These are phyloP conservation scores for Drosophila guanche DNA, from an alignment of 1,140 invertebrate species.

Conservation along the genomic window DNA sequence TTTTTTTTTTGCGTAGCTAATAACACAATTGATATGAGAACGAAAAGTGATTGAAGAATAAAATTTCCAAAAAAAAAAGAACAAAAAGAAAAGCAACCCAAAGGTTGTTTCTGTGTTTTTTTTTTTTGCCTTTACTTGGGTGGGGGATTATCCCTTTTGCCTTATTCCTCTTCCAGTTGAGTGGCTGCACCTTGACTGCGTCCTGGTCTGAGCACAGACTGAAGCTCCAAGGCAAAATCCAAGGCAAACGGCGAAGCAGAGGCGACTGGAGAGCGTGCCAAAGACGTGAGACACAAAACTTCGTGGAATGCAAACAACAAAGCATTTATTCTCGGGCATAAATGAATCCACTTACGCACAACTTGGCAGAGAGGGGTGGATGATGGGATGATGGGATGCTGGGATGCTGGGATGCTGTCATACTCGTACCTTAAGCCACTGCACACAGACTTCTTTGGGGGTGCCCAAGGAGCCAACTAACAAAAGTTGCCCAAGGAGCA, in stretches of 20 bases:
- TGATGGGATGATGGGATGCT: neutral
- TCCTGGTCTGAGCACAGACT: neutral
- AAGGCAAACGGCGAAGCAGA: neutral
- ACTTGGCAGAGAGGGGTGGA: constrained; percentile 21
- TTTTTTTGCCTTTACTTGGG: neutral
- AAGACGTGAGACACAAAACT: constrained; percentile 75
- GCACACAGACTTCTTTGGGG: constrained; percentile 40
- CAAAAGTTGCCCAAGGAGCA: constrained; percentile 1
- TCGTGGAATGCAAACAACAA: constrained; percentile 78
- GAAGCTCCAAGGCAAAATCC: neutral
- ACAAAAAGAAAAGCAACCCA: neutral
- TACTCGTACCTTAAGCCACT: constrained; percentile 48
- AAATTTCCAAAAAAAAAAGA: constrained; percentile 41
- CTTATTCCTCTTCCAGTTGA: constrained; percentile 51
- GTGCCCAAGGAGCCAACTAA: constrained; percentile 22
- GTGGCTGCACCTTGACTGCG: constrained; percentile 29
- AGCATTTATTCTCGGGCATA: constrained; percentile 69
- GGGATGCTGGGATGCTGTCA: neutral
- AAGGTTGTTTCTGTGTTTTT: neutral
- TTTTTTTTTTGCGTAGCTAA: constrained; percentile 77
- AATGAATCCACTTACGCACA: constrained; percentile 75
- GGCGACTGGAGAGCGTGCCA: constrained; percentile 25
- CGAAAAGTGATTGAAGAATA: constrained; percentile 75
- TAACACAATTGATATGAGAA: constrained; percentile 76
- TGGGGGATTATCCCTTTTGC: constrained; percentile 8